Evolutionary conservation across 2,113 vertebrate species (phyloP), one percentile per base, ranked within the genome.

Genomic region (Oryzias melastigma): DNA sequence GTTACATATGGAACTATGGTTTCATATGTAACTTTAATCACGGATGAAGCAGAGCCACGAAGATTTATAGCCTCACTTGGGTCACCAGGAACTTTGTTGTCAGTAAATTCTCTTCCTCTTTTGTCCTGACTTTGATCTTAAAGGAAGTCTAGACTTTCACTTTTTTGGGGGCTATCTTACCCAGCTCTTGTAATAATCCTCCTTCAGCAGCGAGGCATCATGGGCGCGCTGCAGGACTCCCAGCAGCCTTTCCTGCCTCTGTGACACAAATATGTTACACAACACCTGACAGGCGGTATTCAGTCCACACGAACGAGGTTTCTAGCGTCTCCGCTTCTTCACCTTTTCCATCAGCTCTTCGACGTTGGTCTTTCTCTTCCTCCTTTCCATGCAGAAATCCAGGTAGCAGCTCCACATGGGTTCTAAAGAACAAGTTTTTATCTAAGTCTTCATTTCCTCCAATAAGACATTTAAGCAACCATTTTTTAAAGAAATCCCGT

Each of bases 401-500:
- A 93, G 75, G n/a, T 95, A 99, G 80, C 88, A 92, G 12, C 92
- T 93, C 96, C 97, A 98, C 96, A 98, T 94, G 62, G 89, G 80
- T 85, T 93, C 97, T 99, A 67, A 0, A 83, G 71, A 46, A 15
- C 6, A 69, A 62, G 52, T 24, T 22, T 22, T 22, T 22, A 22
- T 2, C 22, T 3, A 22, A 22, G 3, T 22, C 22, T 22, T 22
- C 22, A 22, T 22, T 22, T 22, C 22, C 22, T 22, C 22, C 22
- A 22, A 22, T 22, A 3, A 22, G 22, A 12, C 35, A 12, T 10
- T 35, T 35, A 3, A 35, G 35, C 10, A 35, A 35, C 10, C 3
- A 35, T 12, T 22, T 22, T 22, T 22, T 22, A 2, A 22, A 35
- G 35, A 35, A 35, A 35, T 35, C 8, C 10, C 10, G 35, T 35